Evolutionary conservation across 2,797 vertebrate species (phyloP), one percentile per base, ranked within the genome.

Genomic region (Austrolebias charrua): DNA sequence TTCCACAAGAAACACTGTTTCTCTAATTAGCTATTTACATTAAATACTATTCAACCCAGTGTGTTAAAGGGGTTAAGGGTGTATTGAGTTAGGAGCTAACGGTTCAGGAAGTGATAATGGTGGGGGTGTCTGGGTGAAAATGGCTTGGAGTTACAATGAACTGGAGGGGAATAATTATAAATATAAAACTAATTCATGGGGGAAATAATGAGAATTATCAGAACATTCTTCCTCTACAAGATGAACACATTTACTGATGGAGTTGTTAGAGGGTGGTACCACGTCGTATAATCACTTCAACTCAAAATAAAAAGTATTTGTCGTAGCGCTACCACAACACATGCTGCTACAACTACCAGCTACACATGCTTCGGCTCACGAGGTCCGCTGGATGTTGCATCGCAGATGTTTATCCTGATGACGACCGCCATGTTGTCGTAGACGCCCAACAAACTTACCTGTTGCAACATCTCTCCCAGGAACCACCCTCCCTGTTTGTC

Each of bases 341-440:
- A 91, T 89, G 89, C 87, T 83, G 79, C 88, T 88, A 90, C 79
- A 75, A 75, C 55, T 78, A 76, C 68, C 43, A 75, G 71, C 82
- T 80, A 76, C 74, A 66, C 85, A 84, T 89, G 87, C 84, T 70
- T 83, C 65, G 14, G 81, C 90, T 86, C 89, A 85, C 84, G 63
- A 69, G 72, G 63, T 60, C 7, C 35, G 60, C 64, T 77, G 73
- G 73, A 69, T 15, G 52, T 88, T 92, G 90, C 90, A 91, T 91
- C 91, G 83, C 91, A 89, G 86, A 87, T 86, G 91, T 92, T 94
- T 94, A 93, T 93, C 92, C 92, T 92, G 91, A 88, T 70, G 50
- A 57, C 19, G 58, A 47, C 28, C 3, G 58, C 19, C 63, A 24
- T 46, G 64, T 33, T 33, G 31, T 62, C 69, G 28, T 15, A 6